These are phyloP conservation scores for Odontomachus brunneus DNA, from an alignment of 1,140 invertebrate genomes.

Conservation along the genomic window DNA sequence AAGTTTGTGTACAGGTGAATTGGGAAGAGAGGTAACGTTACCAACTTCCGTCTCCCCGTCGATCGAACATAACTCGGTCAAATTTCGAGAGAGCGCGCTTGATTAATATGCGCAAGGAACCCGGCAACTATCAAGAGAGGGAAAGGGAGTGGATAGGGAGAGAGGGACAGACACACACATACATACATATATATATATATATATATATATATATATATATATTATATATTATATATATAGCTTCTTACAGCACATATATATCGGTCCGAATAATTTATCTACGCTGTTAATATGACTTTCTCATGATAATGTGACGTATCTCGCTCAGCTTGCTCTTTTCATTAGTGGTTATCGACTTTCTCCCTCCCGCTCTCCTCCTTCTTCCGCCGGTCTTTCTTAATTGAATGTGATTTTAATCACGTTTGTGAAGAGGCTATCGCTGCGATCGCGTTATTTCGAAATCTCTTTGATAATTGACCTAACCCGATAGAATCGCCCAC, in stretches of 20 bases:
- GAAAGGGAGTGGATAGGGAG: no score
- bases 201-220: no score
- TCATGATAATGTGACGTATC: slow-evolving; percentile 22
- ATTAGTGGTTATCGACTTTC: slow-evolving; percentile 53
- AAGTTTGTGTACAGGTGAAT: not conserved
- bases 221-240: no score
- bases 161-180: no score
- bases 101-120: not conserved
- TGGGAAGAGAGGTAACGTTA: slow-evolving; percentile 15
- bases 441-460: slow-evolving; percentile 38
- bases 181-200: no score
- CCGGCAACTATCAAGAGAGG: no score
- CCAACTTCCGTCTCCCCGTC: slow-evolving; percentile 17
- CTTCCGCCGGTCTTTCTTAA: slow-evolving; percentile 41
- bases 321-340: slow-evolving; percentile 34
- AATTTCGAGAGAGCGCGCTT: not conserved
- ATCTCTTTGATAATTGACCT: slow-evolving; percentile 48
- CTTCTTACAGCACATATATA: not conserved
- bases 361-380: no score
- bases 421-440: slow-evolving; percentile 50
- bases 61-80: not conserved
- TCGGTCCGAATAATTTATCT: not conserved
- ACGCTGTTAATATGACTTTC: not conserved
- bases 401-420: slow-evolving; percentile 58
- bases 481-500: slow-evolving; percentile 46